A percentile compares a stretch with the other conserved stretches of the same genome.
phyloP scores from a whole-genome alignment of 2,888 invertebrate species.

The Dorcus parallelipipedus region DNA sequence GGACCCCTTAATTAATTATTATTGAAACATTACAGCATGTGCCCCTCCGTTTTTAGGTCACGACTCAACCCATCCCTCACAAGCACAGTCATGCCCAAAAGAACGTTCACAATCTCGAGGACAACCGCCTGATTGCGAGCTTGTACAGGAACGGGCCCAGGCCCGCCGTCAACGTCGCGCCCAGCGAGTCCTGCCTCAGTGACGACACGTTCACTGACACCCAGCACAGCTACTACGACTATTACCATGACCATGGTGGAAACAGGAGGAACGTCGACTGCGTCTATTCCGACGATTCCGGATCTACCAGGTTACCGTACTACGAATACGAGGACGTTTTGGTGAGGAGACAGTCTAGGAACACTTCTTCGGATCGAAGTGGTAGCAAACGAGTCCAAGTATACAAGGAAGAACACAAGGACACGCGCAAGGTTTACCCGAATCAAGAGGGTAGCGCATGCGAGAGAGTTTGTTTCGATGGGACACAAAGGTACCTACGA shows the following conservation, averaged over 20 bases:
- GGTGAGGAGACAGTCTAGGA: slow-evolving; percentile 32
- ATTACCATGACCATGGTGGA: slow-evolving; percentile 34
- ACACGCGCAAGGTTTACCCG: slow-evolving; percentile 22
- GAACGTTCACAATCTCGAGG: slow-evolving; percentile 2
- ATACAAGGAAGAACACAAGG: slow-evolving; percentile 17
- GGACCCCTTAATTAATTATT: too few species aligned
- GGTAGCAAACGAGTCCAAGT: slow-evolving; percentile 20
- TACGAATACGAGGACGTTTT: slow-evolving; percentile 36
- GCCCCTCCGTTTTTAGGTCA: neutral
- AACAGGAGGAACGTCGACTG: slow-evolving; percentile 29
- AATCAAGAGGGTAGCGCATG: slow-evolving; percentile 17
- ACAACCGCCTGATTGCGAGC: slow-evolving; percentile 3
- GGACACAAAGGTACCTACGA: slow-evolving; percentile 19
- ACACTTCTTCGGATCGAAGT: slow-evolving; percentile 27
- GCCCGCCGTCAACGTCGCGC: slow-evolving; percentile 10
- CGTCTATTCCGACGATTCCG: slow-evolving; percentile 41
- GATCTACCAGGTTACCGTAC: slow-evolving; percentile 36
- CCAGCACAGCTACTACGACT: slow-evolving; percentile 38
- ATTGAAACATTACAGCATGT: too few species aligned
- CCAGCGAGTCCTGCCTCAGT: slow-evolving; percentile 36
- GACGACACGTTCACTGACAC: slow-evolving; percentile 41
- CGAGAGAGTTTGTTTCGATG: slow-evolving; percentile 12
- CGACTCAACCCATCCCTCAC: slow-evolving; percentile 23
- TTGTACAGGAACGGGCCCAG: slow-evolving; percentile 4
- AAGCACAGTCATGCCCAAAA: slow-evolving; percentile 15